phyloP scores from a whole-genome alignment of 2,113 vertebrate genomes.

The Uria lomvia region DNA sequence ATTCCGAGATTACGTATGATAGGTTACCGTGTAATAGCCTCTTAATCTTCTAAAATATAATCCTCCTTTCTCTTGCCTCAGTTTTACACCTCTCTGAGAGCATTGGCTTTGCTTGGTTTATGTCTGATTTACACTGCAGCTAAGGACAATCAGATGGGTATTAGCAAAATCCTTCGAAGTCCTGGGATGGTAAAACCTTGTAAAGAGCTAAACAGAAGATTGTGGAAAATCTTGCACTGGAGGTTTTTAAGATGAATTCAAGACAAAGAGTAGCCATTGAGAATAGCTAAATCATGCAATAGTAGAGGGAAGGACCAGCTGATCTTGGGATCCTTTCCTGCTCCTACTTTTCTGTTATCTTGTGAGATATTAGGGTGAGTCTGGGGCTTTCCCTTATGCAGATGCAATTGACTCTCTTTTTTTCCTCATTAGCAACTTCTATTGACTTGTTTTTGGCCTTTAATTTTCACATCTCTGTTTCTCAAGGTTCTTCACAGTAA shows the following conservation, averaged over 20 bases:
- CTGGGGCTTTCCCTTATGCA: neutral
- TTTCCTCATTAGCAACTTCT: neutral
- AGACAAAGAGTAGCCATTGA: neutral
- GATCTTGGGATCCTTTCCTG: neutral
- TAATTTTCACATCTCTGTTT: neutral
- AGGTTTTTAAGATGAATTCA: neutral
- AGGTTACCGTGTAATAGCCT: neutral
- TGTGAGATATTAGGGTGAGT: neutral
- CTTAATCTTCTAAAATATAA: neutral
- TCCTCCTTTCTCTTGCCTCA: neutral
- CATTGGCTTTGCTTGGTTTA: neutral
- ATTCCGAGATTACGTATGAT: neutral
- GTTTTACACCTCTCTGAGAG: neutral
- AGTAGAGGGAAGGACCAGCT: neutral
- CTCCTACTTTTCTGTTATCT: neutral
- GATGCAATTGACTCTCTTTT: neutral
- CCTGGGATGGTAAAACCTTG: neutral
- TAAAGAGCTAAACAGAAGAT: neutral
- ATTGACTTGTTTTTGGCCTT: neutral
- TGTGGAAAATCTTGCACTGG: neutral
- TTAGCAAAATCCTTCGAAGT: neutral
- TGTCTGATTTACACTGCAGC: neutral
- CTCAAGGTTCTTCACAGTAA: neutral
- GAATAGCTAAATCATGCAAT: neutral
- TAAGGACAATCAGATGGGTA: neutral